Conservation (phyloP, 2,113 vertebrate genomes). For the Charina bottae region DNA sequence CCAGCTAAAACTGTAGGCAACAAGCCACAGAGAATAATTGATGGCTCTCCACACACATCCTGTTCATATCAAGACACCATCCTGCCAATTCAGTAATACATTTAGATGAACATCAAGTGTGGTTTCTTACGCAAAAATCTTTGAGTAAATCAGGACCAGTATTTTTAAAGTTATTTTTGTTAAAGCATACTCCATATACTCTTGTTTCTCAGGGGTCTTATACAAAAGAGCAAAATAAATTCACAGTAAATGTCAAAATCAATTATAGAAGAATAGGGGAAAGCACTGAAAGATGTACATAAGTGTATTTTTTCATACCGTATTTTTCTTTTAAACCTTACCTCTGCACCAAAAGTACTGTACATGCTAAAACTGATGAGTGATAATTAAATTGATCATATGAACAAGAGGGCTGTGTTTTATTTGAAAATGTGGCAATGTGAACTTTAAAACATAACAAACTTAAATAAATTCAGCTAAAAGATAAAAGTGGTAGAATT, state of each 20-base stretch:
- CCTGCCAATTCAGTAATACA: neutral
- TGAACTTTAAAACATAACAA: neutral
- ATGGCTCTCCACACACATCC: neutral
- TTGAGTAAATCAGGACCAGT: neutral
- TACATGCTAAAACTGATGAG: slow-evolving; percentile 23
- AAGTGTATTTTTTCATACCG: slow-evolving; percentile 27
- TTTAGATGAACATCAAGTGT: neutral
- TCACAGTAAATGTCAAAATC: slow-evolving; percentile 20
- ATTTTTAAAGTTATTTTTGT: neutral
- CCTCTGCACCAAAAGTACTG: neutral
- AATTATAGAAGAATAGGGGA: slow-evolving; percentile 9
- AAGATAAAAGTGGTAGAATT: neutral
- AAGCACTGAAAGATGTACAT: slow-evolving; percentile 39
- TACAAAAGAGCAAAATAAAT: slow-evolving; percentile 2
- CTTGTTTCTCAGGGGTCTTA: slow-evolving; percentile 42
- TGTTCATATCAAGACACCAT: neutral
- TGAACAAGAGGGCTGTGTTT: neutral
- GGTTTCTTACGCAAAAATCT: neutral
- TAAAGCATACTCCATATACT: neutral
- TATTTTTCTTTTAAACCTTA: slow-evolving; percentile 37
- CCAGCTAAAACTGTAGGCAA: neutral
- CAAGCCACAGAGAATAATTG: neutral
- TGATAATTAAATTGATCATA: slow-evolving; percentile 44
- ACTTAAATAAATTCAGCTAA: neutral
- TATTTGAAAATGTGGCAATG: neutral